phyloP scores from a whole-genome alignment of 2,888 invertebrate species.

The Tipula lateralis region DNA sequence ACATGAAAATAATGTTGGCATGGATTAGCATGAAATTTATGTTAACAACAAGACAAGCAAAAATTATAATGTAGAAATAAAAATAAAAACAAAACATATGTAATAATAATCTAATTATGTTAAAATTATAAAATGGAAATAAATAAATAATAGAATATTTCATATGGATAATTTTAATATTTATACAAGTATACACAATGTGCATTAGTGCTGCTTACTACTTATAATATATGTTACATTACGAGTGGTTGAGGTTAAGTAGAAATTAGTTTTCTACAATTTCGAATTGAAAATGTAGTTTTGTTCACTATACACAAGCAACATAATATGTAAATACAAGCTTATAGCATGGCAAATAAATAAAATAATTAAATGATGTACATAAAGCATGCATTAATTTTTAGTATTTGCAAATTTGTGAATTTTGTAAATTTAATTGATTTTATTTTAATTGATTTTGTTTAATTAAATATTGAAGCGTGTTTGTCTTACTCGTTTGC shows the following conservation, averaged over 20 bases:
- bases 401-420: constrained; percentile 26
- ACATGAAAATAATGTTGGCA: constrained; percentile 1
- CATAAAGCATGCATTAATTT: constrained; percentile 7
- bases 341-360: no score
- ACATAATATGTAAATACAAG: no score
- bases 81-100: neutral
- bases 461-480: constrained; percentile 20
- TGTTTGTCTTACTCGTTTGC: constrained; percentile 78
- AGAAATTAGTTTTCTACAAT: neutral
- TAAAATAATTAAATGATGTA: neutral
- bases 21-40: neutral
- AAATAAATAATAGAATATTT: neutral
- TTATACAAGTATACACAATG: neutral
- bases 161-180: neutral
- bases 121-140: neutral
- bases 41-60: neutral
- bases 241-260: neutral
- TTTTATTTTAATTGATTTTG: constrained; percentile 24
- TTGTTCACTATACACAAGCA: neutral
- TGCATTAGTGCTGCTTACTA: neutral
- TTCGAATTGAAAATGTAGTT: neutral
- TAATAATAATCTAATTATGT: neutral
- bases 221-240: neutral
- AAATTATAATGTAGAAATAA: neutral
- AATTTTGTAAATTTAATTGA: neutral